Evolutionary conservation across 2,888 invertebrate genomes (phyloP).

Genomic region (Latrodectus hesperus): DNA sequence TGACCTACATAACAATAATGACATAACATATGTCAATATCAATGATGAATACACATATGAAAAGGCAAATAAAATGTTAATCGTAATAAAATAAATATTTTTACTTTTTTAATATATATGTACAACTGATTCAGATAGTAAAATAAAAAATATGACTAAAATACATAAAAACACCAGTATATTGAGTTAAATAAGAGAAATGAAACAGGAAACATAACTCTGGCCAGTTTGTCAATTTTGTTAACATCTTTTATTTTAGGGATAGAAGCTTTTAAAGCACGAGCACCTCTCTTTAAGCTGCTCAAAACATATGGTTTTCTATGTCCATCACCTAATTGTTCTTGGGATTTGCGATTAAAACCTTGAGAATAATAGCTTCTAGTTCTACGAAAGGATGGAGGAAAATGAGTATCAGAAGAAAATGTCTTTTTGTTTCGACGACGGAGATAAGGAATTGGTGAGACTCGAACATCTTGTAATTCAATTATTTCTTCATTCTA

Average conservation of each 20-base stretch:
- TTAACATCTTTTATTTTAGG: conserved; percentile 97
- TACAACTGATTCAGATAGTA: no score
- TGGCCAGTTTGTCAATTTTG: conserved; percentile 96
- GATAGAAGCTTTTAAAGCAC: conserved; percentile 85
- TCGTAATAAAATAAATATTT: no score
- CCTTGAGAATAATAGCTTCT: conserved; percentile 57
- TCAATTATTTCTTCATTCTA: conserved; percentile 87
- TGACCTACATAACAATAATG: no score
- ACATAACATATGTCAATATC: no score
- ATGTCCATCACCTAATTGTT: conserved; percentile 63
- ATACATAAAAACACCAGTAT: conserved; percentile 95
- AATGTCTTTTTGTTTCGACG: conserved; percentile 72
- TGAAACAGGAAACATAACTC: conserved; percentile 95
- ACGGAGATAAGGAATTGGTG: conserved; percentile 86
- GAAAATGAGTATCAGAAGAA: conserved; percentile 79
- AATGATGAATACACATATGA: no score
- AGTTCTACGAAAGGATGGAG: conserved; percentile 82
- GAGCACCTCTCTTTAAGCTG: conserved; percentile 87
- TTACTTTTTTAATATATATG: no score
- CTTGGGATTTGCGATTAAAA: conserved; percentile 36
- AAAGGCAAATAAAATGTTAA: no score
- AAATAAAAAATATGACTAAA: conserved; percentile 68
- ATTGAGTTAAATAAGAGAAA: conserved; percentile 95
- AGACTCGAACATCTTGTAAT: conserved; percentile 88
- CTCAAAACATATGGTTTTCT: conserved; percentile 79